Conservation (phyloP, 2,888 invertebrate species). For the Aproaerema taeniolella region DNA sequence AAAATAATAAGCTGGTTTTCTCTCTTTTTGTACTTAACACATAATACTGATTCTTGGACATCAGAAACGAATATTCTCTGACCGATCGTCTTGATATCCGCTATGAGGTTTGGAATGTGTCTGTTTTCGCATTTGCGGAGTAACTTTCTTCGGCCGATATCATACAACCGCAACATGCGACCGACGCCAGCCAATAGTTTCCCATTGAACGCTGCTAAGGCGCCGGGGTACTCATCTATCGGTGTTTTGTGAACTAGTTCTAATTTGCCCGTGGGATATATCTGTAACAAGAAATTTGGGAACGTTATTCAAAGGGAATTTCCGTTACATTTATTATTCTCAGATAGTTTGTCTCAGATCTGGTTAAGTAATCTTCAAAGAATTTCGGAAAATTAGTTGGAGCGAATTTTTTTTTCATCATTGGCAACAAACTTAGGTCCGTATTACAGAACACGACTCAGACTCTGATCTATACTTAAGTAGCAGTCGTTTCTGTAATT, state of each 20-base stretch:
- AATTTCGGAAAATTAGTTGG: too few relatives aligned
- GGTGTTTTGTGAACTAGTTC: constrained; percentile 96
- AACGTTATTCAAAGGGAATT: background rate
- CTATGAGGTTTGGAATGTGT: constrained; percentile 97
- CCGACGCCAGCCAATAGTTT: constrained; percentile 95
- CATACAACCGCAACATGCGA: constrained; percentile 93
- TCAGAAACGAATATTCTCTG: constrained; percentile 97
- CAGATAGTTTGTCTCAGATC: constrained; percentile 2
- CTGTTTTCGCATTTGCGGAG: constrained; percentile 97
- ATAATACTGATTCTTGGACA: constrained; percentile 97
- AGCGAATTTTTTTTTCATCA: constrained; percentile 5
- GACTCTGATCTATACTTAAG: too few relatives aligned
- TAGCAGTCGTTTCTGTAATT: too few relatives aligned
- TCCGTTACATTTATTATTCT: background rate
- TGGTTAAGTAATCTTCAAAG: constrained; percentile 10
- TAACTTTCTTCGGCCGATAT: constrained; percentile 94
- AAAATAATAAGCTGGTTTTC: constrained; percentile 99
- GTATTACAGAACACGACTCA: too few relatives aligned
- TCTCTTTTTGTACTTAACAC: constrained; percentile 94
- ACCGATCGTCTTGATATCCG: constrained; percentile 95
- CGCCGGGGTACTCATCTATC: constrained; percentile 93
- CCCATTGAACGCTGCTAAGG: constrained; percentile 94
- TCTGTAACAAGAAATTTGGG: constrained; percentile 37
- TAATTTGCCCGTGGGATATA: constrained; percentile 88
- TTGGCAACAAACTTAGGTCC: too few relatives aligned